Conservation (phyloP, 1,140 invertebrate species). For the Leptestheria dahalacensis region DNA sequence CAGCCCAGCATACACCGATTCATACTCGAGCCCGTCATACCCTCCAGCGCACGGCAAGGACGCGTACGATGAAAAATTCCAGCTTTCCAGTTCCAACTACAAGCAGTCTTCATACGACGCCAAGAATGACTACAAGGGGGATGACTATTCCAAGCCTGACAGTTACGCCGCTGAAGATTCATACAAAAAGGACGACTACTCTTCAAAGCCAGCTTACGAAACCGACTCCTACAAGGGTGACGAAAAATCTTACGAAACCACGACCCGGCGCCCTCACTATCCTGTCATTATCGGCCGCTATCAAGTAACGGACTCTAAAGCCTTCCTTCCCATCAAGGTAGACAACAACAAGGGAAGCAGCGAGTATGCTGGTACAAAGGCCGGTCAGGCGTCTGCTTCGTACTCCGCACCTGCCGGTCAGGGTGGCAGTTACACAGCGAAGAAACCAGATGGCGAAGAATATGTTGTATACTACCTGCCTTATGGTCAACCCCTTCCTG, state of each 20-base stretch:
- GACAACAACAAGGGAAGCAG: not conserved
- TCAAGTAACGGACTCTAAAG: conserved; percentile 15
- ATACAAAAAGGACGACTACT: not conserved
- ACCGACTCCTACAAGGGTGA: not conserved
- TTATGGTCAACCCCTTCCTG: conserved; percentile 16
- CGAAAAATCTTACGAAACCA: conserved; percentile 1
- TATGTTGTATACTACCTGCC: conserved; percentile 17
- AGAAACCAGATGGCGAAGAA: conserved; percentile 13
- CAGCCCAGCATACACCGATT: not conserved
- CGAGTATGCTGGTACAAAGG: not conserved
- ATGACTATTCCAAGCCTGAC: not conserved
- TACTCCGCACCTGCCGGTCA: not conserved
- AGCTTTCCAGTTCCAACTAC: conserved; percentile 5
- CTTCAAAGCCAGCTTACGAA: not conserved
- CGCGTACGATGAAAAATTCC: not conserved
- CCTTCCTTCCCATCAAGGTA: conserved; percentile 15
- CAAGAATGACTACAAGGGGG: not conserved
- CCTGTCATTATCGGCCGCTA: conserved; percentile 17
- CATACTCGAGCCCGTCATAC: not conserved
- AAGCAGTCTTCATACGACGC: not conserved
- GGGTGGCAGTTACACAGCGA: conserved; percentile 2
- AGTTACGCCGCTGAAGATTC: not conserved
- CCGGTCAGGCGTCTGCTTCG: not conserved
- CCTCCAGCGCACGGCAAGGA: not conserved
- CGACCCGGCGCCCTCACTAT: not conserved